Conservation (phyloP, 2,888 invertebrate species). For the Sinohyriopsis cumingii region DNA sequence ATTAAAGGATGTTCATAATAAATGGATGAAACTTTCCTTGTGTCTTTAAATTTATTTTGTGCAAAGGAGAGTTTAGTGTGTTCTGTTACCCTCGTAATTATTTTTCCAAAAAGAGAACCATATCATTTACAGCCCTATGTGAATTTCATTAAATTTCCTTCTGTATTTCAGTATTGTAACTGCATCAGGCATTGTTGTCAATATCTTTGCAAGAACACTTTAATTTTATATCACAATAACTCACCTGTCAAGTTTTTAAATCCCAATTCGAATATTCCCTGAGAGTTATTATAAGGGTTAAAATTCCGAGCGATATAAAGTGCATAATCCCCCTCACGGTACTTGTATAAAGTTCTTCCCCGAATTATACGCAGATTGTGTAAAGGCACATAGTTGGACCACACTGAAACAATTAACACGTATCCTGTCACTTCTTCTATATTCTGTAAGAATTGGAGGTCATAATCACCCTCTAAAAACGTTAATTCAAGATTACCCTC, state of each 20-base stretch:
- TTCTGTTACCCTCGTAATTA: no score
- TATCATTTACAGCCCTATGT: no score
- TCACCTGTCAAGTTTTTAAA: slow-evolving; percentile 59
- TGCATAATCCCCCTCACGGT: slow-evolving; percentile 77
- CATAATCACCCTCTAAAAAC: slow-evolving; percentile 84
- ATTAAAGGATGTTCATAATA: no score
- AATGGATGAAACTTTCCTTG: no score
- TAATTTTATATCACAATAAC: slow-evolving; percentile 9
- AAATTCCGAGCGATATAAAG: slow-evolving; percentile 65
- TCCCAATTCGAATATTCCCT: slow-evolving; percentile 63
- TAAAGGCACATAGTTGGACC: slow-evolving; percentile 86
- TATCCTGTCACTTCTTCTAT: slow-evolving; percentile 96
- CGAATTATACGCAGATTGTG: slow-evolving; percentile 94
- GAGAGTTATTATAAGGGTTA: slow-evolving; percentile 79
- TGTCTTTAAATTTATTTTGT: no score
- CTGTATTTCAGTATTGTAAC: no score
- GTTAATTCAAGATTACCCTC: slow-evolving; percentile 98
- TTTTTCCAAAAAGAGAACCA: no score
- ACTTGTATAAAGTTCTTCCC: slow-evolving; percentile 90
- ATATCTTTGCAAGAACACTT: background rate
- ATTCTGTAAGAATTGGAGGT: slow-evolving; percentile 91
- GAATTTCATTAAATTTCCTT: no score
- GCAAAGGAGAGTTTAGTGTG: no score
- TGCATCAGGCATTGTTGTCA: background rate
- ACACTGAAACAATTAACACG: slow-evolving; percentile 93